A percentile compares a stretch with the other conserved stretches of the same genome.
phyloP scores from a whole-genome alignment of 1,140 invertebrate species.

The Drosophila kikkawai region DNA sequence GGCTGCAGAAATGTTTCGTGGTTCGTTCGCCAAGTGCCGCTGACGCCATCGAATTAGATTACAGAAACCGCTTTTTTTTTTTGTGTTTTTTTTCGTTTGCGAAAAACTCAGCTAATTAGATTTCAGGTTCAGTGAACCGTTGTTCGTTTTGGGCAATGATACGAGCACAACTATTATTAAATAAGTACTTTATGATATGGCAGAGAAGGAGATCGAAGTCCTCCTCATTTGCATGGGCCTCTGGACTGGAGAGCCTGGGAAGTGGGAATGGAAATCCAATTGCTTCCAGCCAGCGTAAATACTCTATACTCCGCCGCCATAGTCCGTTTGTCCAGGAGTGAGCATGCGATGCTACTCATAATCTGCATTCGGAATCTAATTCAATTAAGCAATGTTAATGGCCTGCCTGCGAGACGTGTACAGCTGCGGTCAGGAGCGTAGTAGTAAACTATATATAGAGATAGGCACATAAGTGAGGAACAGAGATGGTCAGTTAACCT shows the following conservation, averaged over 20 bases:
- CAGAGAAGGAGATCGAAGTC: background rate
- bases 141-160: constrained; percentile 14
- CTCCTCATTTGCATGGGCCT: constrained; percentile 32
- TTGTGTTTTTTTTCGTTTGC: constrained; percentile 2
- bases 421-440: constrained; percentile 42
- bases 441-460: constrained; percentile 23
- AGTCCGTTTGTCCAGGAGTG: constrained; percentile 28
- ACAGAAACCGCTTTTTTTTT: constrained; percentile 49
- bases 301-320: constrained; percentile 21
- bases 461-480: background rate
- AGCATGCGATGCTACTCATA: constrained; percentile 70
- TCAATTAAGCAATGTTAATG: constrained; percentile 81
- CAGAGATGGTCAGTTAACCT: background rate
- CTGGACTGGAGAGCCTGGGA: constrained; percentile 17
- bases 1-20: constrained; percentile 50
- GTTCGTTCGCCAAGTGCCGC: constrained; percentile 41
- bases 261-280: constrained; percentile 18
- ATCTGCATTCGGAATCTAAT: constrained; percentile 78
- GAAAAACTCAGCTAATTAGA: constrained; percentile 49
- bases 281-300: constrained; percentile 14
- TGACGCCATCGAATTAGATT: constrained; percentile 55
- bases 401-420: constrained; percentile 70
- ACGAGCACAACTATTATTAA: constrained; percentile 10
- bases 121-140: constrained; percentile 42
- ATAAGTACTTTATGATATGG: constrained; percentile 20